Percentiles rank a stretch among this genome's conserved stretches.
phyloP scores from a whole-genome alignment of 2,888 invertebrate genomes.

The Galerucella pusilla region DNA sequence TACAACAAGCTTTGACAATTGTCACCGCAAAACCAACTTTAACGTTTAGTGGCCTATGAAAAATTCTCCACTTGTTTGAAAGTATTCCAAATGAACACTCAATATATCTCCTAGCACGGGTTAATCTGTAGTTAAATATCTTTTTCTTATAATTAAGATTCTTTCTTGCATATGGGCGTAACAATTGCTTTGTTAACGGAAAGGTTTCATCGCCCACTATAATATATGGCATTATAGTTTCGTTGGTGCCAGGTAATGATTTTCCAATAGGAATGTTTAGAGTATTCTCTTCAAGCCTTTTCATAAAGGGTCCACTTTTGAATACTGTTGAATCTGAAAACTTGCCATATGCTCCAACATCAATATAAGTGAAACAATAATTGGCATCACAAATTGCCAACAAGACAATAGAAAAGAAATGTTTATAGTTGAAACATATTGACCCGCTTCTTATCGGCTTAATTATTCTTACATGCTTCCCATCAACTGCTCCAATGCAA shows the following conservation, averaged over 20 bases:
- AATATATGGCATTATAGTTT: slow-evolving; percentile 30
- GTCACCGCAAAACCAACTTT: slow-evolving; percentile 16
- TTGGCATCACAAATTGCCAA: slow-evolving; percentile 41
- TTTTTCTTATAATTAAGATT: slow-evolving; percentile 24
- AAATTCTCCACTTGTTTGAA: slow-evolving; percentile 32
- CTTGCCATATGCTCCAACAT: slow-evolving; percentile 37
- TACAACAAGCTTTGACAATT: slow-evolving; percentile 19
- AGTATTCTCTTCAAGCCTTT: slow-evolving; percentile 13
- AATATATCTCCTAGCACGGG: slow-evolving; percentile 24
- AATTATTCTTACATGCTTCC: slow-evolving; percentile 30
- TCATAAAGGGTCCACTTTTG: slow-evolving; percentile 30
- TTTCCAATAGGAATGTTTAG: slow-evolving; percentile 28
- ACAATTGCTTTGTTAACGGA: slow-evolving; percentile 28
- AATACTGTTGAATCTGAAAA: slow-evolving; percentile 29
- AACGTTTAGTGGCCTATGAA: slow-evolving; percentile 29
- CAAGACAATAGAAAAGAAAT: slow-evolving; percentile 39
- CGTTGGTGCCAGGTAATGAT: slow-evolving; percentile 17
- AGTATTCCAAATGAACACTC: slow-evolving; percentile 35
- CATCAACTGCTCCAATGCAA: slow-evolving; percentile 38
- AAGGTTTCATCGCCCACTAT: slow-evolving; percentile 40
- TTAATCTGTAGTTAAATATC: slow-evolving; percentile 29
- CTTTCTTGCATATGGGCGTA: slow-evolving; percentile 35
- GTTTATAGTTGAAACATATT: slow-evolving; percentile 30
- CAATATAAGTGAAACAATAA: slow-evolving; percentile 36
- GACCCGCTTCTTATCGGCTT: slow-evolving; percentile 19